Evolutionary conservation across 2,113 vertebrate genomes (phyloP).

Genomic region (Castor canadensis): DNA sequence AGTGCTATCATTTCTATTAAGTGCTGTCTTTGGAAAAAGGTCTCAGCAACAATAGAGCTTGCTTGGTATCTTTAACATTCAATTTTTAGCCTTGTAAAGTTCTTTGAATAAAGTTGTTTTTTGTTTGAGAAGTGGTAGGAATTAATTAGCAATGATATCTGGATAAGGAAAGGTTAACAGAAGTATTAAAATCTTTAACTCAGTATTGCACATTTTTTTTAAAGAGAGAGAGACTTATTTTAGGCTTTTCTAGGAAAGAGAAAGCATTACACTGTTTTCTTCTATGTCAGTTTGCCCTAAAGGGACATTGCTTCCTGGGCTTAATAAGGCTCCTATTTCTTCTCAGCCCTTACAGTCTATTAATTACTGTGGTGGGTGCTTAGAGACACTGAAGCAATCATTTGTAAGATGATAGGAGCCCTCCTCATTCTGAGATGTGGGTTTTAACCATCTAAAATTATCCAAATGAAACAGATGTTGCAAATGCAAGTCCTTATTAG

Average conservation of each 20-base stretch:
- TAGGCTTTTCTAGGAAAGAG: slow-evolving; percentile 24
- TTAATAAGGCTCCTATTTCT: slow-evolving; percentile 65
- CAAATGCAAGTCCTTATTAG: slow-evolving; percentile 52
- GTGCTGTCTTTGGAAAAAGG: not conserved
- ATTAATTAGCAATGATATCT: slow-evolving; percentile 51
- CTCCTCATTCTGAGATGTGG: slow-evolving; percentile 55
- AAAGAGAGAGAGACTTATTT: not conserved
- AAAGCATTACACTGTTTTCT: slow-evolving; percentile 58
- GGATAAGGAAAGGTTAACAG: slow-evolving; percentile 57
- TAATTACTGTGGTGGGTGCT: slow-evolving; percentile 59
- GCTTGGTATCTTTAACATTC: slow-evolving; percentile 36
- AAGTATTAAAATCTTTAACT: slow-evolving; percentile 65
- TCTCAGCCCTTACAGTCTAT: slow-evolving; percentile 54
- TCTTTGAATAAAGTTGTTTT: slow-evolving; percentile 45
- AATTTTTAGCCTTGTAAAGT: slow-evolving; percentile 48
- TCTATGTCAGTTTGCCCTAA: slow-evolving; percentile 65
- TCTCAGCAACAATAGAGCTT: not conserved
- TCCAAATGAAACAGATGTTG: slow-evolving; percentile 67
- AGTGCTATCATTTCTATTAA: not conserved
- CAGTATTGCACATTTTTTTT: not conserved
- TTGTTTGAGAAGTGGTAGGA: not conserved
- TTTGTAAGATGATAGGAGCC: slow-evolving; percentile 57
- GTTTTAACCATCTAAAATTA: slow-evolving; percentile 67
- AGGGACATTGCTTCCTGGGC: slow-evolving; percentile 53
- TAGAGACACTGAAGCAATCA: slow-evolving; percentile 52